These are phyloP conservation scores for Mormyrus iriodes DNA, from an alignment of 2,113 vertebrate genomes.

Conservation along the genomic window DNA sequence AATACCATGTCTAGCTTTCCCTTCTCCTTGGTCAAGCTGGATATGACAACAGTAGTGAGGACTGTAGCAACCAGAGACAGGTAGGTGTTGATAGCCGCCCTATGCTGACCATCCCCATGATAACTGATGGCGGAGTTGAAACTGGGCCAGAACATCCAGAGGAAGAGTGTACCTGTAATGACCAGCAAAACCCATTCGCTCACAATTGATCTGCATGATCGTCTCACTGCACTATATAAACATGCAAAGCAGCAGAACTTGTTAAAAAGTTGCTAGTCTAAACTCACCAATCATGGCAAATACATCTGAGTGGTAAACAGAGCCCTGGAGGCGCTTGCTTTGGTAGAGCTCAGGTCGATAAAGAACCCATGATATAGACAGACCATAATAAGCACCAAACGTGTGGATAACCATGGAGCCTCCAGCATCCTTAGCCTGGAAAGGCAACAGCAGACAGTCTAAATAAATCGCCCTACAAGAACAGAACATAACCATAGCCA, in stretches of 20 bases:
- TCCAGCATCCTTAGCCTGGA: slow-evolving; percentile 82
- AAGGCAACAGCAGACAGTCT: neutral
- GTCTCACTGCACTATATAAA: neutral
- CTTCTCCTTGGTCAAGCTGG: slow-evolving; percentile 76
- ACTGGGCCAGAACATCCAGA: slow-evolving; percentile 98
- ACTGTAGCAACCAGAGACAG: slow-evolving; percentile 75
- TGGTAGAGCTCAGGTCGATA: slow-evolving; percentile 76
- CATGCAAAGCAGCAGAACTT: neutral
- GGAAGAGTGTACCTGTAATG: slow-evolving; percentile 77
- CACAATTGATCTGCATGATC: neutral
- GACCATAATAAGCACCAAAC: slow-evolving; percentile 90
- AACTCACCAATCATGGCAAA: slow-evolving; percentile 91
- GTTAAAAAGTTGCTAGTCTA: neutral
- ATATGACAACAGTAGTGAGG: slow-evolving; percentile 77
- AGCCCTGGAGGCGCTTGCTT: slow-evolving; percentile 71
- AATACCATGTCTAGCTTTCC: slow-evolving; percentile 93
- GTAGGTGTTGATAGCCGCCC: slow-evolving; percentile 88
- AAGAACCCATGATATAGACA: slow-evolving; percentile 80
- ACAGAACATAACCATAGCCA: neutral
- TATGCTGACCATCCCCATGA: slow-evolving; percentile 82
- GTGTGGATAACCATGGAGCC: slow-evolving; percentile 94
- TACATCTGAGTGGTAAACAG: slow-evolving; percentile 80
- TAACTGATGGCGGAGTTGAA: slow-evolving; percentile 85
- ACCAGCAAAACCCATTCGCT: neutral
- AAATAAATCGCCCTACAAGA: neutral